These are phyloP conservation scores for Calcarius lapponicus DNA, from an alignment of 2,797 vertebrate species.

Conservation along the genomic window DNA sequence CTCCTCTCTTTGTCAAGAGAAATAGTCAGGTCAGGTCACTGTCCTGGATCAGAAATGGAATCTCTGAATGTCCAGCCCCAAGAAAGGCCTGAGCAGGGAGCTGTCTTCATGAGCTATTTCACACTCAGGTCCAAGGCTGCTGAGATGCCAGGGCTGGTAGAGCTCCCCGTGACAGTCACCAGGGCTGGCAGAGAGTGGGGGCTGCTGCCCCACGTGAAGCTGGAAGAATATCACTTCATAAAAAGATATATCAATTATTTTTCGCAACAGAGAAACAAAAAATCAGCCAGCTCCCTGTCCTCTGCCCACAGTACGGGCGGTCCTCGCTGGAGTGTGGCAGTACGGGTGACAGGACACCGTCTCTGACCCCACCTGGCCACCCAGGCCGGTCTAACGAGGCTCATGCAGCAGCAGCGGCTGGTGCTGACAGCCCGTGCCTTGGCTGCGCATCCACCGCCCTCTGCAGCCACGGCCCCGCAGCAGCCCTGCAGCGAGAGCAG, in stretches of 20 bases:
- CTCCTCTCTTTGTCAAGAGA: neutral
- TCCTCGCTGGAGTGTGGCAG: neutral
- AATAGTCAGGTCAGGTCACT: neutral
- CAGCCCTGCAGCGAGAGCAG: neutral
- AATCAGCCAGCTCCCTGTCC: neutral
- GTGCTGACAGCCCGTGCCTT: fast-evolving
- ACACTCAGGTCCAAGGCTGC: neutral
- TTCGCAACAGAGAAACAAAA: neutral
- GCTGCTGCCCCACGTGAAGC: neutral
- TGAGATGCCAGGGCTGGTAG: neutral
- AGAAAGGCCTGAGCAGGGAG: neutral
- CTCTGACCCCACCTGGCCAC: neutral
- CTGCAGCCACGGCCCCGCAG: neutral
- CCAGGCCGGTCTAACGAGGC: neutral
- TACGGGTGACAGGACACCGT: fast-evolving
- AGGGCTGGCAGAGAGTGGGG: neutral
- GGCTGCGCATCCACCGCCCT: neutral
- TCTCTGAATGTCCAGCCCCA: neutral
- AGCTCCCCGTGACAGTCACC: neutral
- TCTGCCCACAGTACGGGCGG: neutral
- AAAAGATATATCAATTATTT: neutral
- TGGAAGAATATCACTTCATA: neutral
- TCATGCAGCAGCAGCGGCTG: fast-evolving
- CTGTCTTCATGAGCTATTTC: neutral
- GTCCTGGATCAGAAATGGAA: neutral